Base-by-base conservation (phyloP, 2,888 invertebrate species). In the Megastigmus dorsalis region DNA sequence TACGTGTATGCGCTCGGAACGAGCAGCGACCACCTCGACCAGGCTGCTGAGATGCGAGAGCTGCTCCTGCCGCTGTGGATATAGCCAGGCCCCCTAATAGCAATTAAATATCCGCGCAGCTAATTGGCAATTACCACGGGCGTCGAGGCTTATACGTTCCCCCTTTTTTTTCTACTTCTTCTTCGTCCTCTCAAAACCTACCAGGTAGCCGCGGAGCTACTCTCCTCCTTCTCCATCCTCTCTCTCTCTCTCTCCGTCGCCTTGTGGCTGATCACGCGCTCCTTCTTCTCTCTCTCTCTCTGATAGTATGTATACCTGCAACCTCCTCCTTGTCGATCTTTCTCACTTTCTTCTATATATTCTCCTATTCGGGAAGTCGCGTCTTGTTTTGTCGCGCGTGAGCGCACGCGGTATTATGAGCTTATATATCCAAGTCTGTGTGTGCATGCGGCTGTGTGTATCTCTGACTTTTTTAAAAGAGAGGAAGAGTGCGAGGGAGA, bases 61-160 rank as follows among this genome's bases (percentile, higher is more conserved):
- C n/a, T n/a, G n/a, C n/a, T n/a, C n/a, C n/a, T n/a, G n/a, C n/a
- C n/a, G n/a, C n/a, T n/a, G n/a, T n/a, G n/a, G n/a, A n/a, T n/a
- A n/a, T n/a, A n/a, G n/a, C n/a, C n/a, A n/a, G n/a, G n/a, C 23
- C 26, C 68, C 55, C 75, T 71, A 86, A 85, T 84, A 84, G 84
- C 87, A 87, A 88, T 88, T 87, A 87, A 87, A 88, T 87, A 87
- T 86, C 85, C 81, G 70, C 81, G 63, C 76, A 80, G 85, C 88
- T 88, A 88, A 87, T 88, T 88, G 88, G 84, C 88, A 88, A 88
- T 88, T 88, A 88, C 85, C 83, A 81, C 82, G 81, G 83, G 82
- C 82, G 83, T 84, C 79, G 82, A 77, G 74, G 77, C 79, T 77
- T 76, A 77, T 77, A 78, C 79, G 81, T 82, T 83, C 82, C n/a